Base-by-base conservation (phyloP, 2,888 invertebrate genomes). In the Eucriotettix oculatus region DNA sequence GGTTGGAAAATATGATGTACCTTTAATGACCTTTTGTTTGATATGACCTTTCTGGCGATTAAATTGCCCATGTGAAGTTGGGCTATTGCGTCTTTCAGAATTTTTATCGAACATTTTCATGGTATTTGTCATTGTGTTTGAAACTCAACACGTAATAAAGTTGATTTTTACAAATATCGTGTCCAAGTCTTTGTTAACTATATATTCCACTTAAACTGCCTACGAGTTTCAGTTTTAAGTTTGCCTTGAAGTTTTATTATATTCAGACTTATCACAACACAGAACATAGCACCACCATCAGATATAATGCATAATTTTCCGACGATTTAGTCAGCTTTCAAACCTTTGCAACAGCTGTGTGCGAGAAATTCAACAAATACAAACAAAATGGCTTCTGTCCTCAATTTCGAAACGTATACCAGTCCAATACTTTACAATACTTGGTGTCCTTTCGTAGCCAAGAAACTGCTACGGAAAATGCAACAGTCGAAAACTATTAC, bases 91-190 rank as follows among this genome's bases (percentile, higher is more conserved):
- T 42, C 42, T 59, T 43, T 62, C 60, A 44, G 54, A 42, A 56
- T 57, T 62, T 56, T 56, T 62, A 59, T 63, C 63, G 56, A 64
- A 60, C 63, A 64, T 64, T 60, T 60, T 62, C 43, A 61, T 58
- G 52, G 56, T 56, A 43, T 60, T 54, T 54, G 63, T 61, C 59
- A 61, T 61, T 57, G 40, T 43, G 57, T 57, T 48, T 61, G 44
- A 52, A 10, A 57, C 16, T 52, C n/a, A 57, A 43, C 10, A 43
- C 42, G 42, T 17, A 14, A 43, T 16, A 57, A 29, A 29, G 29
- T 7, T 29, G 29, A 29, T 29, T 29, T 29, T 29, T 29, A 29
- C 29, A 29, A 29, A 29, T 29, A 29, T 29, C 29, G 29, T 29
- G 29, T 29, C 29, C 29, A 29, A 29, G 29, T 29, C 29, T 29